Evolutionary conservation across 2,888 invertebrate genomes (phyloP).

Genomic region (Osmoderma eremita): DNA sequence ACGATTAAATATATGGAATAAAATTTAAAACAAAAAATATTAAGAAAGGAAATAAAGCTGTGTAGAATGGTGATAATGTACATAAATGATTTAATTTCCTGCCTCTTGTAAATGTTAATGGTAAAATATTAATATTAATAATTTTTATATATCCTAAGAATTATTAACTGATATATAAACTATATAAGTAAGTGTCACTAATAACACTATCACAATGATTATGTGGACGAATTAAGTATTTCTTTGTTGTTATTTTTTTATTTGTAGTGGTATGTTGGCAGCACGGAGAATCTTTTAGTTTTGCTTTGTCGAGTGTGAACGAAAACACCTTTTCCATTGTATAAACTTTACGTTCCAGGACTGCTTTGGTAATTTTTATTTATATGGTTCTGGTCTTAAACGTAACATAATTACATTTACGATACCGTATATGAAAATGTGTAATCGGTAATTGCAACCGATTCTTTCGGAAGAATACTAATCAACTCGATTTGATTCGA

Average conservation of each 20-base stretch:
- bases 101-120: constrained; percentile 43
- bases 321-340: not conserved
- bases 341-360: not conserved
- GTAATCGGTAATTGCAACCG: too few relatives aligned
- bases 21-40: constrained; percentile 20
- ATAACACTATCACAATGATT: constrained; percentile 32
- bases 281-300: constrained; percentile 1
- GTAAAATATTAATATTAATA: constrained; percentile 7
- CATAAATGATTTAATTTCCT: constrained; percentile 48
- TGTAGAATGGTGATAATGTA: constrained; percentile 54
- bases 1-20: constrained; percentile 9
- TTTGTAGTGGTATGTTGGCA: constrained; percentile 8
- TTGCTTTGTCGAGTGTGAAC: not conserved
- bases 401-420: not conserved
- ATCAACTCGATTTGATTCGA: too few relatives aligned
- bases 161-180: constrained; percentile 34
- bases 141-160: constrained; percentile 35
- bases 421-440: too few relatives aligned
- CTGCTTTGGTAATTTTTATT: not conserved
- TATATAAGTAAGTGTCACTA: constrained; percentile 26
- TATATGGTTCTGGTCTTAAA: not conserved
- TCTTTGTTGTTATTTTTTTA: constrained; percentile 13
- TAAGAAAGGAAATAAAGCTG: constrained; percentile 50
- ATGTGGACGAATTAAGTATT: not conserved
- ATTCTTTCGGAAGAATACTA: too few relatives aligned